Evolutionary conservation across 2,888 invertebrate species (phyloP), one percentile per base, ranked within the genome.

Genomic region (Cistogaster globosa): DNA sequence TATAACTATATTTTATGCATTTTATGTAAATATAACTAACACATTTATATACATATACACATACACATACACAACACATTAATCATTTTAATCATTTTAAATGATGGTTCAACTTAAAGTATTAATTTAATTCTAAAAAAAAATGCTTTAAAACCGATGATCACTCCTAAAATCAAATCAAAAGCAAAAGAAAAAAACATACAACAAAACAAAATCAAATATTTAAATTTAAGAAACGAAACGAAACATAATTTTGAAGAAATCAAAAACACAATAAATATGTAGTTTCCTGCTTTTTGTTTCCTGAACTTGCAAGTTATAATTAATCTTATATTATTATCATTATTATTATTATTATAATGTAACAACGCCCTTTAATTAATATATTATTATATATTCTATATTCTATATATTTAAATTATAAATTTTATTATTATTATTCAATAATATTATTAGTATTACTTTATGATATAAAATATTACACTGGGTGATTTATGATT

Each of bases 11-110:
- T 84, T 80, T 80, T 71, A 80, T 85, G 78, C 77, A 78, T 82
- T 78, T 85, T 84, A 84, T 84, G 81, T 84, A 84, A 81, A 85
- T 85, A 85, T 62, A 81, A 65, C 69, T 42, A 78, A 55, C 55
- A 65, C 78, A 75, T 68, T 68, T 48, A 78, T 18, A 53, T 12
- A 11, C 14, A 20, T 45, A 63, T 14, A 75, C 16, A 58, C 26
- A 57, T 45, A 55, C 53, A 51, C 63, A 60, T 32, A 62, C 8
- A 71, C 38, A 38, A 53, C 38, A 69, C 42, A 67, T 42, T 32
- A 53, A 71, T 26, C 32, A 63, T 26, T 26, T 26, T 38, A 22
- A 69, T 55, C 58, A 69, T 53, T 65, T 78, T 55, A 42, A 78
- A 78, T 78, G 77, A 38, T 65, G 65, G 65, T 60, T 69, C 57